Percentiles rank a stretch among this genome's conserved stretches.
Conservation (phyloP, 2,888 invertebrate species). For the Leptinotarsa peninsularis region DNA sequence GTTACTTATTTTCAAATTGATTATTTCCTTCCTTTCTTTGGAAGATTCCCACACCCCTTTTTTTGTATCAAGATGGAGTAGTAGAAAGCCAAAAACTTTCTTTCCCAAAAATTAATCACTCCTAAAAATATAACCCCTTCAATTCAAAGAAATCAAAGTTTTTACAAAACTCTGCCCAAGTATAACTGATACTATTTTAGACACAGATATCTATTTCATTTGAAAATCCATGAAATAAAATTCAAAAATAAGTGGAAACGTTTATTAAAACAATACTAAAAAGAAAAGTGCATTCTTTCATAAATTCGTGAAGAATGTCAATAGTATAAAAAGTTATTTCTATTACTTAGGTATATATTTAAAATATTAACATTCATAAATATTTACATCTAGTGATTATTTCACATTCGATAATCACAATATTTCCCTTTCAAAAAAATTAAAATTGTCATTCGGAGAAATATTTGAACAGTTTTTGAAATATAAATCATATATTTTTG, state of each 20-base stretch:
- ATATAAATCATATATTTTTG: not conserved
- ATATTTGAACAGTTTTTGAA: not conserved
- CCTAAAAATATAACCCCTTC: too few species aligned
- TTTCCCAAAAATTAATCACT: too few species aligned
- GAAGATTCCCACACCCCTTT: too few species aligned
- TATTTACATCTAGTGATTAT: conserved; percentile 39
- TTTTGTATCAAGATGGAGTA: too few species aligned
- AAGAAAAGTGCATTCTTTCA: conserved; percentile 16
- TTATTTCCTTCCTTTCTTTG: too few species aligned
- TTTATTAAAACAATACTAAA: conserved; percentile 11
- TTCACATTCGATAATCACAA: conserved; percentile 34
- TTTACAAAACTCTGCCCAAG: too few species aligned
- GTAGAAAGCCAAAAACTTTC: too few species aligned
- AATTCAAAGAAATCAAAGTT: too few species aligned
- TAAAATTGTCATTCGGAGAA: not conserved
- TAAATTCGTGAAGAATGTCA: conserved; percentile 44
- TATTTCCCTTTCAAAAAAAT: conserved; percentile 5
- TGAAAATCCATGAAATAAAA: not conserved
- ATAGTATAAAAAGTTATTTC: conserved; percentile 49
- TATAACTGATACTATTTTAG: too few species aligned
- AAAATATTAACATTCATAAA: conserved; percentile 40
- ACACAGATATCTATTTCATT: too few species aligned
- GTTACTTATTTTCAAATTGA: too few species aligned
- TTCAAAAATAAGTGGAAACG: conserved; percentile 5
- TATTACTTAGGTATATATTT: conserved; percentile 41